Base-by-base conservation (phyloP, 2,113 vertebrate species). In the Petrocephalus microphthalmus region DNA sequence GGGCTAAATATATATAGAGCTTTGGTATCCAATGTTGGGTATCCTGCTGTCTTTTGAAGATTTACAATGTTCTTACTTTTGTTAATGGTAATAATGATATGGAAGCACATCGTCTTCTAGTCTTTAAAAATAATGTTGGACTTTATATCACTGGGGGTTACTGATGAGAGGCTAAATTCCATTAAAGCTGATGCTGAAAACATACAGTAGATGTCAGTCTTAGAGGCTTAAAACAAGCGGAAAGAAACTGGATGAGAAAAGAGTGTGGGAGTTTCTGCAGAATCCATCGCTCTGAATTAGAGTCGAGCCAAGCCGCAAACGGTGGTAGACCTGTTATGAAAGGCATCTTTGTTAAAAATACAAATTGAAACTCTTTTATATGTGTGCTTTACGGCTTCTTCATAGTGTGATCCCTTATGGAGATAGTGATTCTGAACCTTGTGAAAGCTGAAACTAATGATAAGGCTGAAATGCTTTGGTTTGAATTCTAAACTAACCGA, bases 301-400 rank as follows among this genome's bases (percentile, higher is more conserved):
- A 83, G 45, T 83, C 81, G 49, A 20, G 6, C 7, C 45, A 42
- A 83, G 45, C 22, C 20, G 7, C 33, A 82, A 47, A 42, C 33
- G 0, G 19, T 1, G 71, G 33, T 83, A 49, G 42, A 83, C 45
- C 42, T 37, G 19, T 78, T 78, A 78, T 78, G 71, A 78, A 42
- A 78, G 13, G 33, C 29, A 19, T 37, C 71, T 78, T 78, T 78
- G 71, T 83, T 83, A 47, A 83, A 82, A 83, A 83, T 83, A 83
- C 3, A 83, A 83, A 49, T n/a, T 47, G 1, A 83, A 49, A 45
- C 19, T n/a, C 20, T 47, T 83, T 47, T 83, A 1, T 83, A 5
- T 42, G 1, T 49, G 42, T 71, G 11, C 78, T 82, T 49, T 82
- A 22, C 47, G 17, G 37, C 42, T 82, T 22, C 19, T n/a, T 19